phyloP scores from a whole-genome alignment of 2,113 vertebrate genomes.

The Rhabdornis inornatus region DNA sequence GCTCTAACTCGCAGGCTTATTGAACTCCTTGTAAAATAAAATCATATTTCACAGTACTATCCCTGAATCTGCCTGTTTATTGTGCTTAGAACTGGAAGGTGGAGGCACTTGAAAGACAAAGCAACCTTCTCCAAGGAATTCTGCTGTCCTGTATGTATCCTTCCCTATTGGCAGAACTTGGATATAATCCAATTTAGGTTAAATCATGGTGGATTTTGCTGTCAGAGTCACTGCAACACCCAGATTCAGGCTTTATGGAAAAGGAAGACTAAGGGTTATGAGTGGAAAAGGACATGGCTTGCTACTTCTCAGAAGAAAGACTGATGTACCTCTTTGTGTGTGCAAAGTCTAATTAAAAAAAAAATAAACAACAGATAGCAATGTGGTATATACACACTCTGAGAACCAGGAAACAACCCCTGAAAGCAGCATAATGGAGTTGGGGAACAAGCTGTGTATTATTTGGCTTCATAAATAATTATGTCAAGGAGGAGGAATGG shows the following conservation, averaged over 20 bases:
- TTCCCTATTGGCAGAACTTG: neutral
- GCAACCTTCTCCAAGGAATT: neutral
- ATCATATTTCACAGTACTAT: accelerated
- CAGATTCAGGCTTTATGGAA: neutral
- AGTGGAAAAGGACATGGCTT: neutral
- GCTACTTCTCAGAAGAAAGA: neutral
- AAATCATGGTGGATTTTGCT: neutral
- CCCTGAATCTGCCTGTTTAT: neutral
- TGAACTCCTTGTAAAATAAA: neutral
- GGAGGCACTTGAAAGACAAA: neutral
- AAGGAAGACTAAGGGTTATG: neutral
- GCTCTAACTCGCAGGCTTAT: neutral
- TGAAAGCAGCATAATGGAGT: neutral
- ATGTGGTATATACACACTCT: neutral
- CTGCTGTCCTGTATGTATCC: neutral
- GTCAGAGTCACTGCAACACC: neutral
- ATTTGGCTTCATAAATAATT: neutral
- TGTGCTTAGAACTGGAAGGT: neutral
- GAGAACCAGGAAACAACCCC: neutral
- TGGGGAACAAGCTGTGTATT: neutral
- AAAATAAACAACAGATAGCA: neutral
- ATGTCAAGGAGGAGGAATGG: no score
- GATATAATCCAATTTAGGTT: neutral
- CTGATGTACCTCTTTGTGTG: neutral
- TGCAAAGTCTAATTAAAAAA: neutral